These are phyloP conservation scores for Drosophila maculinotata DNA, from an alignment of 2,888 invertebrate genomes.

Conservation along the genomic window DNA sequence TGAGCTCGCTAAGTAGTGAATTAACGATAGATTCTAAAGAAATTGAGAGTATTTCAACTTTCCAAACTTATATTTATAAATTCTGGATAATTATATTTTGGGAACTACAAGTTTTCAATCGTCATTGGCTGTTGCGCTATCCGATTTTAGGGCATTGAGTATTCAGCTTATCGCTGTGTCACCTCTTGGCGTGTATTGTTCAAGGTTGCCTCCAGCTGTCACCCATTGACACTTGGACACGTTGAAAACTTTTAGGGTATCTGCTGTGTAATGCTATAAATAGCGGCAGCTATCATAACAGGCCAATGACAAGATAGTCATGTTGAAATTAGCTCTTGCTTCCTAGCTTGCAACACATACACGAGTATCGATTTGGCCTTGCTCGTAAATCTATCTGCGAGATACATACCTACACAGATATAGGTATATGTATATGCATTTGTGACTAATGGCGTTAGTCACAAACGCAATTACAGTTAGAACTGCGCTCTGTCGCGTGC, in stretches of 20 bases:
- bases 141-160: conserved; percentile 2
- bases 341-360: not conserved
- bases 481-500: too few species aligned
- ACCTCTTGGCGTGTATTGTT: conserved; percentile 31
- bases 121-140: too few species aligned
- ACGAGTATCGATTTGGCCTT: conserved; percentile 18
- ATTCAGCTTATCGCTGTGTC: conserved; percentile 41
- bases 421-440: too few species aligned
- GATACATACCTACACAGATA: too few species aligned
- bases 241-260: conserved; percentile 49
- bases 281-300: conserved; percentile 38
- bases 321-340: not conserved
- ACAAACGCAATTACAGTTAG: conserved; percentile 46
- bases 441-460: conserved; percentile 26
- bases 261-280: conserved; percentile 37
- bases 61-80: too few species aligned
- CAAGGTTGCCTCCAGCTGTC: conserved; percentile 44
- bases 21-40: too few species aligned
- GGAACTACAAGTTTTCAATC: too few species aligned
- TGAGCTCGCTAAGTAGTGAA: too few species aligned
- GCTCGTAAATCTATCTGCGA: not conserved
- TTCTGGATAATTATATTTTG: too few species aligned
- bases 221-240: conserved; percentile 25
- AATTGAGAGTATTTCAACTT: too few species aligned
- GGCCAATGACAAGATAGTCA: conserved; percentile 20